Conservation (phyloP, 2,888 invertebrate species). For the Nomada hirtipes region DNA sequence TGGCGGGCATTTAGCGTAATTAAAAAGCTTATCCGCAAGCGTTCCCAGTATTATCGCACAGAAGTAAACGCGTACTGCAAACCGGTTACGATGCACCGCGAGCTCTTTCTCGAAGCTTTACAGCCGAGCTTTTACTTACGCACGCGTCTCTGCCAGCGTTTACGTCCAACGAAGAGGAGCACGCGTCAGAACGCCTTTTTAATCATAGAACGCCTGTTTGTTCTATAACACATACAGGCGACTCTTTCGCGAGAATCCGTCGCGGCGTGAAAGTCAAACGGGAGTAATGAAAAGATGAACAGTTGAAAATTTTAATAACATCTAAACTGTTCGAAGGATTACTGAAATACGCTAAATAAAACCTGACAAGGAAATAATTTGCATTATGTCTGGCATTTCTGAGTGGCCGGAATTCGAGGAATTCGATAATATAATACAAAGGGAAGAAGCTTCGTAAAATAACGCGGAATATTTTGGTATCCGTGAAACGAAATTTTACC, state of each 20-base stretch:
- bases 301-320: not conserved
- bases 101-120: conserved; percentile 5
- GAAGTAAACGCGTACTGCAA: conserved; percentile 23
- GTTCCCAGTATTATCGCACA: conserved; percentile 31
- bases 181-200: conserved; percentile 30
- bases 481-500: not conserved
- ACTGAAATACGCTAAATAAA: conserved; percentile 5
- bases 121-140: not conserved
- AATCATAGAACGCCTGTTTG: conserved; percentile 28
- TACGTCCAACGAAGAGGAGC: conserved; percentile 14
- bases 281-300: not conserved
- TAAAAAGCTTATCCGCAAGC: conserved; percentile 39
- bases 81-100: conserved; percentile 10
- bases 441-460: not conserved
- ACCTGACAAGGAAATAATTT: not conserved
- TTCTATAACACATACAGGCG: conserved; percentile 18
- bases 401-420: not conserved
- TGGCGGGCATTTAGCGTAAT: conserved; percentile 40
- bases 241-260: not conserved
- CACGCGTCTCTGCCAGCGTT: conserved; percentile 12
- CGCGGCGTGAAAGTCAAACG: not conserved
- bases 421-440: not conserved
- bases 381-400: not conserved
- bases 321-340: not conserved
- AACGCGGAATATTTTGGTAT: not conserved